Percentiles rank a stretch among this genome's conserved stretches.
phyloP scores from a whole-genome alignment of 2,797 vertebrate genomes.

The Gallirallus australis region DNA sequence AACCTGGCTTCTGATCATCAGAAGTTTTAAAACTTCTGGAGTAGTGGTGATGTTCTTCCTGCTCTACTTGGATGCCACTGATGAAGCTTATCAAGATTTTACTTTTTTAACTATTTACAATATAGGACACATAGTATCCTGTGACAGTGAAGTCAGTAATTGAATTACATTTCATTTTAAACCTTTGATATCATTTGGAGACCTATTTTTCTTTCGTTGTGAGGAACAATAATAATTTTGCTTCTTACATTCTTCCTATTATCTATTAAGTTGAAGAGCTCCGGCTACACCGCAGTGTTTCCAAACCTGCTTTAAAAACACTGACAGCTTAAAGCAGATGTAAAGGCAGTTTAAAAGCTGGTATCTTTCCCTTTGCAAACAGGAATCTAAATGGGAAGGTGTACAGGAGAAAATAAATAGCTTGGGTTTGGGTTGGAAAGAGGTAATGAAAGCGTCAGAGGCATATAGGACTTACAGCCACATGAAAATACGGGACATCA shows the following conservation, averaged over 20 bases:
- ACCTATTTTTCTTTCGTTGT: background rate
- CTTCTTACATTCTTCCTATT: background rate
- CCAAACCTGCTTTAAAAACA: background rate
- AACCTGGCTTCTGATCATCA: background rate
- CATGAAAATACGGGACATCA: background rate
- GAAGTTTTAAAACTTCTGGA: background rate
- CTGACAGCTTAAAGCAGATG: background rate
- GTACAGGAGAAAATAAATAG: background rate
- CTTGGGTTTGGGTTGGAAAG: background rate
- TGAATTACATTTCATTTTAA: background rate
- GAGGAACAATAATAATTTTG: background rate
- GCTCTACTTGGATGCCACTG: background rate
- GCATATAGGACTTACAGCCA: background rate
- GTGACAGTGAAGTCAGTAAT: background rate
- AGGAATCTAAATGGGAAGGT: background rate
- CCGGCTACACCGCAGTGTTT: background rate
- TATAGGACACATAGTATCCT: fast-evolving
- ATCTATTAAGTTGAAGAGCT: background rate
- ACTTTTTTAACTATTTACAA: background rate
- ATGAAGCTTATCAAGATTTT: background rate
- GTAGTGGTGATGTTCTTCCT: background rate
- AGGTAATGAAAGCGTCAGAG: background rate
- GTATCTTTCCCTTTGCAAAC: background rate
- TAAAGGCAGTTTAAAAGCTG: background rate
- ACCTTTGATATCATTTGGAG: background rate